phyloP scores from a whole-genome alignment of 2,113 vertebrate genomes.

The Bos taurus region DNA sequence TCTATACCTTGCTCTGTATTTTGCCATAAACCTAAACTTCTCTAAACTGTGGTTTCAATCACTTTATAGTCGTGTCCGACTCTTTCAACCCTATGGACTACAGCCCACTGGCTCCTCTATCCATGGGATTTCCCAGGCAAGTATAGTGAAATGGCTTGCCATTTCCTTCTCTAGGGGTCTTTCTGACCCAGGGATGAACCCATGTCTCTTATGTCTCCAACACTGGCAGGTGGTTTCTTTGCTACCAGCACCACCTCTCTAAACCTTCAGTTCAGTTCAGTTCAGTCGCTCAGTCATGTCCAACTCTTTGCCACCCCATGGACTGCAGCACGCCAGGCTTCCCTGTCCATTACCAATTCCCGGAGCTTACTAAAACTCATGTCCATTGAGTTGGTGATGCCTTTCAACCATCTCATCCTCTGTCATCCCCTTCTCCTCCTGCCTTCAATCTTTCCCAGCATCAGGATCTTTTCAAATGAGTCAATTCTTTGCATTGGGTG shows the following conservation, averaged over 20 bases:
- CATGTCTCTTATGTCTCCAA: background rate
- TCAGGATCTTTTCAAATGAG: background rate
- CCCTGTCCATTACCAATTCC: too few relatives aligned
- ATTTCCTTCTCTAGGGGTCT: background rate
- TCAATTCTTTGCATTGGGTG: background rate
- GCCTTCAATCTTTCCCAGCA: background rate
- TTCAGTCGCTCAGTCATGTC: too few relatives aligned
- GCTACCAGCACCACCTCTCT: too few relatives aligned
- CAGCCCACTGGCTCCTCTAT: background rate
- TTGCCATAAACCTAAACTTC: background rate
- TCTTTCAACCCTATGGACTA: background rate
- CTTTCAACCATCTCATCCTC: background rate
- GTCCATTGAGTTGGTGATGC: background rate
- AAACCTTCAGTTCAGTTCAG: too few relatives aligned
- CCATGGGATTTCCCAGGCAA: background rate
- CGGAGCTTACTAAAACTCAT: background rate
- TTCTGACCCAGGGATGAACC: background rate
- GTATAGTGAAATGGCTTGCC: background rate
- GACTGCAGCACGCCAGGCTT: too few relatives aligned
- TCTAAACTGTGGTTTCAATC: background rate
- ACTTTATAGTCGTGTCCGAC: background rate
- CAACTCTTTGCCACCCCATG: too few relatives aligned
- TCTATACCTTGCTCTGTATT: background rate
- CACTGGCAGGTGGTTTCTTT: background rate
- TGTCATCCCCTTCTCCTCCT: background rate